phyloP scores from a whole-genome alignment of 2,113 vertebrate genomes.

The Xiphophorus maculatus region DNA sequence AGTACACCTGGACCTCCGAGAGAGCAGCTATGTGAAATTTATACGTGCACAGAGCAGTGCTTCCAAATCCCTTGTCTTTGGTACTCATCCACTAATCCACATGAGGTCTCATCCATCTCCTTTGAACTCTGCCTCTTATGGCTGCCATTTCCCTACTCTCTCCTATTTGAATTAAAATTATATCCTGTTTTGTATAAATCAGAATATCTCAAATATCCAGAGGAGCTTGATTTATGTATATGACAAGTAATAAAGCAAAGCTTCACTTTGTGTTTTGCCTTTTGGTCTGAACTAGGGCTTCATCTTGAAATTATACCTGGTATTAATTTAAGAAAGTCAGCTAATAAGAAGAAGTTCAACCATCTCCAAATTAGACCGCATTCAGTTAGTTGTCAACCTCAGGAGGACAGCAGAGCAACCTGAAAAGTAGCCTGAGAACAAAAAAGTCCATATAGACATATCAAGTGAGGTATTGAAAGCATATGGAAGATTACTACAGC shows the following conservation, averaged over 20 bases:
- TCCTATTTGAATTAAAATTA: background rate
- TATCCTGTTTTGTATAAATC: background rate
- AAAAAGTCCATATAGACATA: constrained; percentile 26
- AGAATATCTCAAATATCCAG: constrained; percentile 6
- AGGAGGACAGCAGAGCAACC: constrained; percentile 25
- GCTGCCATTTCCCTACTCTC: too few relatives aligned
- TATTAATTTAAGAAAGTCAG: constrained; percentile 27
- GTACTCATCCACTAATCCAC: background rate
- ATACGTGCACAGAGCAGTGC: background rate
- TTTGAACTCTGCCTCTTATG: background rate
- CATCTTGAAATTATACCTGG: constrained; percentile 33
- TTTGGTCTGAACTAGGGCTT: constrained; percentile 15
- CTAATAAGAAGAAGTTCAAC: constrained; percentile 4
- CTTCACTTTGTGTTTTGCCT: constrained; percentile 4
- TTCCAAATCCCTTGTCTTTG: background rate
- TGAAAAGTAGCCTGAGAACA: constrained; percentile 49
- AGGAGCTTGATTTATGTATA: constrained; percentile 22
- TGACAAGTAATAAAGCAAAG: constrained; percentile 47
- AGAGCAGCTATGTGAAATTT: background rate
- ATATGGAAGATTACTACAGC: constrained; percentile 44
- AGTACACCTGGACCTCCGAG: background rate
- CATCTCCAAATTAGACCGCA: constrained; percentile 43
- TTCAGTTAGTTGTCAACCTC: constrained; percentile 48
- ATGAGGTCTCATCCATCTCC: background rate
- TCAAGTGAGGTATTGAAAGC: constrained; percentile 16